Base-by-base conservation (phyloP, 1,140 invertebrate genomes). In the Holcopasites calliopsidis region DNA sequence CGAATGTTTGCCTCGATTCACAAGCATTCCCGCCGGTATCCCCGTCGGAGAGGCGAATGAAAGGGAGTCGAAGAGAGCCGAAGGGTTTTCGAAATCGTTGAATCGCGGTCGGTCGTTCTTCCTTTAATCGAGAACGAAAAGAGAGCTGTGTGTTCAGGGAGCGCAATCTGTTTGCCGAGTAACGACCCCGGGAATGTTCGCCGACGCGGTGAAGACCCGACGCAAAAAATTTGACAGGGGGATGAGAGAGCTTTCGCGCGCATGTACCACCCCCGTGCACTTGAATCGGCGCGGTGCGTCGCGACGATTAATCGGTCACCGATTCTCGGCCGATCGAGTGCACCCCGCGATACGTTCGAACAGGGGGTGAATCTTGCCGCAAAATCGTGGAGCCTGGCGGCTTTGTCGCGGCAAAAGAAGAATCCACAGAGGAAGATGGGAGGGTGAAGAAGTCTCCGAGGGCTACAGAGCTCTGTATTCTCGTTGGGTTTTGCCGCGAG, bases 401-500 rank as follows among this genome's bases (percentile, higher is more conserved):
- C 72, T 75, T 75, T 75, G 73, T 75, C 65, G 66, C 26, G 35
- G 21, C 18, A 77, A 52, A 7, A 18, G 66, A 52, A 35, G 54
- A 40, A 18, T 26, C 52, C 11, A 47, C 26, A 33, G 73, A 42
- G 52, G 62, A 33, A 58, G 65, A 28, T n/a, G 54, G 8, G 26
- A 55, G 68, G 69, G 72, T 76, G 82, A 84, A 78, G 82, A 61
- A 82, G 80, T 65, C 58, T 79, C 77, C 55, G 75, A 85, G 83
- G 80, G 76, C 80, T 70, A 82, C 81, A 83, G 79, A 76, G 81
- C 66, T n/a, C n/a, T 79, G 77, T 83, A 80, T 76, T 80, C 82
- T 82, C 70, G 65, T 57, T 42, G 80, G 61, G 71, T 71, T 61
- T 70, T 57, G 66, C 72, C 61, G 16, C 44, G 64, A 57, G 78